Conservation (phyloP, 2,888 invertebrate species). For the Limnephilus lunatus region DNA sequence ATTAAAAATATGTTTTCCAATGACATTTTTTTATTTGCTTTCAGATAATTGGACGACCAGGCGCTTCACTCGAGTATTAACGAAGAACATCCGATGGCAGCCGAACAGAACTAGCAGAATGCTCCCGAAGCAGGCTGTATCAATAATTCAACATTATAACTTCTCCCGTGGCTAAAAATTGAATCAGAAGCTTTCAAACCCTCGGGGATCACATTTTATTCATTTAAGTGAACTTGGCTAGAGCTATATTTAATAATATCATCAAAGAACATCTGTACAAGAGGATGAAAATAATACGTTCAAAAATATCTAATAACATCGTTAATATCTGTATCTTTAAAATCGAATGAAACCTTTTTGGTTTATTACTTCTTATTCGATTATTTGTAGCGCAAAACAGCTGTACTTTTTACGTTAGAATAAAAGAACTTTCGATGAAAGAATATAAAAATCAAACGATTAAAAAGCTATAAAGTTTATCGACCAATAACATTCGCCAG, state of each 20-base stretch:
- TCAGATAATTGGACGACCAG: constrained; percentile 37
- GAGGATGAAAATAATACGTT: not conserved
- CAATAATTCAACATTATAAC: constrained; percentile 12
- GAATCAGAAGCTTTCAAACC: not conserved
- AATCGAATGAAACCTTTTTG: not conserved
- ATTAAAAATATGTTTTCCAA: not conserved
- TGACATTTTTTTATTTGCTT: constrained; percentile 23
- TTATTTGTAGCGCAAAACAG: not conserved
- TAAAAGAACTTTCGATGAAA: not conserved
- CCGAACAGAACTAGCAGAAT: constrained; percentile 15
- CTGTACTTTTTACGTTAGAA: not conserved
- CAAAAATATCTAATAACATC: not conserved
- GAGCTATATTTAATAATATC: not conserved
- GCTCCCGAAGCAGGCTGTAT: not conserved
- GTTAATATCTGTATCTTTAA: not conserved
- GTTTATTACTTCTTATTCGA: constrained; percentile 7
- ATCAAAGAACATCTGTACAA: not conserved
- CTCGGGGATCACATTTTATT: not conserved
- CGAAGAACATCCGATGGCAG: constrained; percentile 23
- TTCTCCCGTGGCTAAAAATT: constrained; percentile 16
- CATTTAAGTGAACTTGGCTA: not conserved
- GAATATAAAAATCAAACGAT: constrained; percentile 39
- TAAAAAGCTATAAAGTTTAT: constrained; percentile 37
- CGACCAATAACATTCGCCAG: constrained; percentile 33
- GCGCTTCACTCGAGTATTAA: constrained; percentile 17